phyloP scores from a whole-genome alignment of 1,140 invertebrate genomes.

The Galleria mellonella region DNA sequence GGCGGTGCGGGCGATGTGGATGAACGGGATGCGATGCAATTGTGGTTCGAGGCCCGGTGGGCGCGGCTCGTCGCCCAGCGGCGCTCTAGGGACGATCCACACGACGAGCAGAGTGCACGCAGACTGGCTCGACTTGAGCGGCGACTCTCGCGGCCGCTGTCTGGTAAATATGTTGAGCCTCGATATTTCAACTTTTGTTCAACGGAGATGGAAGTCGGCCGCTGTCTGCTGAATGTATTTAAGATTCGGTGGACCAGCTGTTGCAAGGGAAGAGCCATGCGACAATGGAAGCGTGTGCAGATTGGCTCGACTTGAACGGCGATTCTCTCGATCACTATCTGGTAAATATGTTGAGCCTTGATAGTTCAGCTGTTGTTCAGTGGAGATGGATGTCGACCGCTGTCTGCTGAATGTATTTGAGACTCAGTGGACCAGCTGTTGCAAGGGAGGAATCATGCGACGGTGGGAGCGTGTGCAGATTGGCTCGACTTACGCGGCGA shows the following conservation, averaged over 20 bases:
- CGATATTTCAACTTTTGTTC: neutral
- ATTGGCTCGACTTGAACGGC: slow-evolving; percentile 40
- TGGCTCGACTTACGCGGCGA: slow-evolving; percentile 39
- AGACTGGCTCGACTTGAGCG: slow-evolving; percentile 43
- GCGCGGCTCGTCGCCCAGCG: slow-evolving; percentile 49
- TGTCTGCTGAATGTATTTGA: slow-evolving; percentile 45
- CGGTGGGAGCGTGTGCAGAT: slow-evolving; percentile 23
- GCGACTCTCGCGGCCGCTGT: slow-evolving; percentile 43
- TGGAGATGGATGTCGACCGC: slow-evolving; percentile 36
- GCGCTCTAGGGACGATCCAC: slow-evolving; percentile 20
- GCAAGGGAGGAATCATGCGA: slow-evolving; percentile 25
- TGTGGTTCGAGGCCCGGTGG: slow-evolving; percentile 61
- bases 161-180: slow-evolving; percentile 30
- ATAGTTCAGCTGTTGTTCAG: neutral
- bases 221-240: slow-evolving; percentile 48
- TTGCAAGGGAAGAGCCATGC: slow-evolving; percentile 21
- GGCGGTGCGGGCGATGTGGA: slow-evolving; percentile 23
- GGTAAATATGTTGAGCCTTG: neutral
- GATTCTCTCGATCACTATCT: slow-evolving; percentile 30
- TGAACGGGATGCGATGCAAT: slow-evolving; percentile 57
- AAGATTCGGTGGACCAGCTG: slow-evolving; percentile 14
- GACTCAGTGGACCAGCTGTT: slow-evolving; percentile 12
- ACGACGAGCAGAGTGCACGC: slow-evolving; percentile 27
- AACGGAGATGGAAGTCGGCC: slow-evolving; percentile 26
- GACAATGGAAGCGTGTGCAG: slow-evolving; percentile 29